These are phyloP conservation scores for Caenorhabditis parvicauda DNA, from an alignment of 2,888 invertebrate genomes.

Conservation along the genomic window DNA sequence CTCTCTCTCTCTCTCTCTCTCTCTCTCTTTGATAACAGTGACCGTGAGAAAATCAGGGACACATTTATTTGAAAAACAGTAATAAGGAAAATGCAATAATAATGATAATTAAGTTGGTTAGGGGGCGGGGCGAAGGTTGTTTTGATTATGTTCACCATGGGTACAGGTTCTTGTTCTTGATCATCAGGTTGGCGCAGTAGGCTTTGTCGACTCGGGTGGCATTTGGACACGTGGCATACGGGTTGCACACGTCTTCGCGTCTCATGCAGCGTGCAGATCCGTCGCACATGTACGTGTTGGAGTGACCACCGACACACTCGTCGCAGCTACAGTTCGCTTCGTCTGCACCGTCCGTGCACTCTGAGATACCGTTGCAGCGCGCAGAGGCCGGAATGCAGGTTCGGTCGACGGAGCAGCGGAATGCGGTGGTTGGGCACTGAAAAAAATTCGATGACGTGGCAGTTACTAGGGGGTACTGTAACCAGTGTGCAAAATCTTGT, in stretches of 20 bases:
- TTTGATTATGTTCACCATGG: conserved; percentile 5
- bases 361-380: conserved; percentile 46
- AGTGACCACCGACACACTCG: conserved; percentile 42
- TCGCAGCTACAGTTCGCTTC: conserved; percentile 48
- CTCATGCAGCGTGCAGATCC: conserved; percentile 41
- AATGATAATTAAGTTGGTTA: background rate
- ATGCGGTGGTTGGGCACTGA: conserved; percentile 22
- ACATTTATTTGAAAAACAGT: too few relatives aligned
- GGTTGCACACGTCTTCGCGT: conserved; percentile 48
- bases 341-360: conserved; percentile 51
- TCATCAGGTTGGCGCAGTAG: conserved; percentile 18
- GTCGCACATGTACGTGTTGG: conserved; percentile 48
- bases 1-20: too few relatives aligned
- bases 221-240: conserved; percentile 50
- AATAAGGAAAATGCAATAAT: too few relatives aligned
- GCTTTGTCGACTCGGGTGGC: conserved; percentile 46
- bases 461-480: too few relatives aligned
- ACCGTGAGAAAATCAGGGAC: too few relatives aligned
- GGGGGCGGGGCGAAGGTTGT: background rate
- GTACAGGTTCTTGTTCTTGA: conserved; percentile 1
- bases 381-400: conserved; percentile 33
- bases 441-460: background rate
- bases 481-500: too few relatives aligned
- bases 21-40: too few relatives aligned
- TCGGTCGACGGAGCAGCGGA: conserved; percentile 39